These are phyloP conservation scores for Aspidapion aeneum DNA, from an alignment of 2,888 invertebrate species.

Conservation along the genomic window DNA sequence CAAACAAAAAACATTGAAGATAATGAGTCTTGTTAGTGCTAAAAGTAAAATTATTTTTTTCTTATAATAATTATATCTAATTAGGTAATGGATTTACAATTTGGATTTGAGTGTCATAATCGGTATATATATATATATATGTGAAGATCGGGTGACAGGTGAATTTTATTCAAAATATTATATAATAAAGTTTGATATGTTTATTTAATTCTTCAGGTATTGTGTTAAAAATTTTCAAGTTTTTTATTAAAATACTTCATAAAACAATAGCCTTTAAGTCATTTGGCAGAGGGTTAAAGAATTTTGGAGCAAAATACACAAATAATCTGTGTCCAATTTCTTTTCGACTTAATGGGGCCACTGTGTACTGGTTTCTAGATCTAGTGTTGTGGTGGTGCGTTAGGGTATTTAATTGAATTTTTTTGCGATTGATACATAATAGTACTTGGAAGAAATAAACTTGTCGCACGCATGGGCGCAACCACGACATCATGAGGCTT, in stretches of 20 bases:
- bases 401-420: background rate
- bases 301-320: background rate
- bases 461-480: background rate
- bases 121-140: too few species aligned
- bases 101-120: too few species aligned
- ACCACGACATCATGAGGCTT: too few species aligned
- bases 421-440: background rate
- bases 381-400: constrained; percentile 2
- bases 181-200: too few species aligned
- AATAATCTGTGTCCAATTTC: background rate
- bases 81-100: too few species aligned
- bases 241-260: background rate
- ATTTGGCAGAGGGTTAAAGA: background rate
- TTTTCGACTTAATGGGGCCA: background rate
- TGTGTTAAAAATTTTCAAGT: background rate
- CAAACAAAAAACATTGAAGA: too few species aligned
- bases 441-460: background rate
- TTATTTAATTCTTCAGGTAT: too few species aligned
- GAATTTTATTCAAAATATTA: too few species aligned
- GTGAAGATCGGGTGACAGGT: too few species aligned
- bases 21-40: too few species aligned
- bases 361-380: background rate
- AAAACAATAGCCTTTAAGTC: background rate
- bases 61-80: too few species aligned
- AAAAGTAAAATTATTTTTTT: too few species aligned